Base-by-base conservation (phyloP, 2,113 vertebrate genomes). In the Neomonachus schauinslandi region DNA sequence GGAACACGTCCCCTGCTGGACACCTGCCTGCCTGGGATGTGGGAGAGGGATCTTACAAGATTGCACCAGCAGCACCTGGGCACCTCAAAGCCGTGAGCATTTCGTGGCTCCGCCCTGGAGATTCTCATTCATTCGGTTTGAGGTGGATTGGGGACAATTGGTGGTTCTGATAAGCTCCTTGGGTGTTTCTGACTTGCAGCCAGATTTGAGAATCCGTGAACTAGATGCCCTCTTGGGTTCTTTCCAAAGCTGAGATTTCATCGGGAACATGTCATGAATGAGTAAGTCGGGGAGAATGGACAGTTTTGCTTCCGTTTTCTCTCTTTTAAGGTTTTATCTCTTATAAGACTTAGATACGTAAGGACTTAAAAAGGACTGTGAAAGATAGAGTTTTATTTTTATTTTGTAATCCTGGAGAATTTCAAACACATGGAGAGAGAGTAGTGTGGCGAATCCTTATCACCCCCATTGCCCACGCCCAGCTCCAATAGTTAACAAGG, bases 311-410 rank as follows among this genome's bases (percentile, higher is more conserved):
- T 93, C 21, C 0, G 0, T 79, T 92, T 95, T 84, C 81, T 42
- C 7, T 55, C 24, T 21, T 12, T 21, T 86, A 81, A 8, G 0
- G 0, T 81, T 96, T 96, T 61, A 36, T 53, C 36, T 87, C 87
- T 88, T 15, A 51, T 1, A 87, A n/a, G 69, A 72, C 49, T 87
- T 97, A 39, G 93, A 46, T 59, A 85, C 26, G 2, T 49, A 10
- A 31, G 46, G 42, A 31, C 74, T 49, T 77, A 28, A 49, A 77
- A 31, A 16, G 24, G 55, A 61, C 53, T 89, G 89, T n/a, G 51
- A 67, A 89, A 85, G 84, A 36, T 77, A 80, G 51, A 49, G 51
- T 51, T 97, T 94, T 84, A 51, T 67, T 85, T 53, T 74, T 63
- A 26, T 59, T n/a, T 57, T 72, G 69, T 46, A 61, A 13, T 71